These are phyloP conservation scores for Brachypalpus laphriformis DNA, from an alignment of 2,888 invertebrate genomes.

Conservation along the genomic window DNA sequence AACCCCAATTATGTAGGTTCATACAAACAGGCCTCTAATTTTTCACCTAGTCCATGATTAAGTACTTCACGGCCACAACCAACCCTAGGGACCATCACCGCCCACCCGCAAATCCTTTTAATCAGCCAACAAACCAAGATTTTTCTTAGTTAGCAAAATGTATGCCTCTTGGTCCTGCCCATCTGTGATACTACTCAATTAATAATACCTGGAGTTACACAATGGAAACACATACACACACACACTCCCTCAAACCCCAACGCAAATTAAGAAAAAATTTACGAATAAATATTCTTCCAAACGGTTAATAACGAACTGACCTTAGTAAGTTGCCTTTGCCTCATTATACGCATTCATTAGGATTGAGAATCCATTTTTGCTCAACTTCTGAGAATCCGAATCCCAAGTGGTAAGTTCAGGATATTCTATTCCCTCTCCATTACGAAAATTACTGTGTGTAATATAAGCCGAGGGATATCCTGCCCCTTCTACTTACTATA, in stretches of 20 bases:
- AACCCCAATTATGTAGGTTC: background rate
- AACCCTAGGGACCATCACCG: conserved; percentile 3
- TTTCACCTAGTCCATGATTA: conserved; percentile 9
- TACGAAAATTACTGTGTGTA: conserved; percentile 42
- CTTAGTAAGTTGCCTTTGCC: background rate
- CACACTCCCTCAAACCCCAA: background rate
- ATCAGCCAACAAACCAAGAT: no score
- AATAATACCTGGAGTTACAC: conserved; percentile 1
- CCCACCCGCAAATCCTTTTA: no score
- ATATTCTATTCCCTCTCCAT: conserved; percentile 43
- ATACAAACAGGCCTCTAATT: background rate
- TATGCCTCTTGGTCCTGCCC: background rate
- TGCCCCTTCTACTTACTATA: background rate
- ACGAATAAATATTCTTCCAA: conserved; percentile 10
- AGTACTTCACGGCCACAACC: background rate
- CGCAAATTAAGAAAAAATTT: conserved; percentile 3
- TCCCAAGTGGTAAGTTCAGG: conserved; percentile 39
- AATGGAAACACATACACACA: background rate
- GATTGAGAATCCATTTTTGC: background rate
- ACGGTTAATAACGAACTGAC: conserved; percentile 28
- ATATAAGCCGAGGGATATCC: conserved; percentile 13
- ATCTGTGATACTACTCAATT: no score
- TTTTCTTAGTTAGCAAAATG: conserved; percentile 34
- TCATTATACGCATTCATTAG: conserved; percentile 34
- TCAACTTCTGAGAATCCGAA: background rate